phyloP scores from a whole-genome alignment of 2,888 invertebrate species.

The Heliconius erato region DNA sequence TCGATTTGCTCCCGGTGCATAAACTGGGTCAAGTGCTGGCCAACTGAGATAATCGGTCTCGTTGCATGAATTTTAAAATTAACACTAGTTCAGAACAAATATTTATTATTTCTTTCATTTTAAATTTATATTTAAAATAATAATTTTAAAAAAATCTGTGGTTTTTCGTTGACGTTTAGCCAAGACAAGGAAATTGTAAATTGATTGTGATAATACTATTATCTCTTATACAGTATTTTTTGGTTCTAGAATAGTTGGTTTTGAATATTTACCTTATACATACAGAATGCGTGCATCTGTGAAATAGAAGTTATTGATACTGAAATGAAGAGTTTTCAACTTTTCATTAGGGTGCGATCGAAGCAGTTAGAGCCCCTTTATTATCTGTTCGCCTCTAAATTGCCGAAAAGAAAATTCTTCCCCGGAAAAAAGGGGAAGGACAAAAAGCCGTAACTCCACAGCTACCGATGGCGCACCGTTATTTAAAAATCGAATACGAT shows the following conservation, averaged over 20 bases:
- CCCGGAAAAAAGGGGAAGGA: slow-evolving; percentile 81
- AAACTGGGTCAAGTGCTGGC: slow-evolving; percentile 82
- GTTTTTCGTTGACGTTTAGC: neutral
- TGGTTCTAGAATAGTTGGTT: neutral
- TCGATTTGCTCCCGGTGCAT: slow-evolving; percentile 80
- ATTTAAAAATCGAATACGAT: slow-evolving; percentile 86
- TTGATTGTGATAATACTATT: neutral
- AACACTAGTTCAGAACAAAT: slow-evolving; percentile 27
- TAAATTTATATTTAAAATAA: neutral
- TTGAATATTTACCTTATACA: slow-evolving; percentile 10
- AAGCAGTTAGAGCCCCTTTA: slow-evolving; percentile 86
- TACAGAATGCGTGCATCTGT: slow-evolving; percentile 31
- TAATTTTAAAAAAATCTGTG: neutral
- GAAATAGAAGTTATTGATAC: slow-evolving; percentile 77
- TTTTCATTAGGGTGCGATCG: slow-evolving; percentile 85
- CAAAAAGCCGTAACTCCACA: slow-evolving; percentile 80
- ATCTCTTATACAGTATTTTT: neutral
- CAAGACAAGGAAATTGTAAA: too few species aligned
- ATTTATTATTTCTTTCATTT: slow-evolving; percentile 22
- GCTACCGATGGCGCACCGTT: slow-evolving; percentile 82
- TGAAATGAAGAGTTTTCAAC: slow-evolving; percentile 80
- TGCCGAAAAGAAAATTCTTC: slow-evolving; percentile 83
- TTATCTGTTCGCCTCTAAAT: slow-evolving; percentile 85
- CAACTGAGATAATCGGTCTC: slow-evolving; percentile 61
- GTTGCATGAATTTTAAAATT: slow-evolving; percentile 45